Conservation (phyloP, 2,113 vertebrate species). For the Cyanoramphus novaezelandiae region DNA sequence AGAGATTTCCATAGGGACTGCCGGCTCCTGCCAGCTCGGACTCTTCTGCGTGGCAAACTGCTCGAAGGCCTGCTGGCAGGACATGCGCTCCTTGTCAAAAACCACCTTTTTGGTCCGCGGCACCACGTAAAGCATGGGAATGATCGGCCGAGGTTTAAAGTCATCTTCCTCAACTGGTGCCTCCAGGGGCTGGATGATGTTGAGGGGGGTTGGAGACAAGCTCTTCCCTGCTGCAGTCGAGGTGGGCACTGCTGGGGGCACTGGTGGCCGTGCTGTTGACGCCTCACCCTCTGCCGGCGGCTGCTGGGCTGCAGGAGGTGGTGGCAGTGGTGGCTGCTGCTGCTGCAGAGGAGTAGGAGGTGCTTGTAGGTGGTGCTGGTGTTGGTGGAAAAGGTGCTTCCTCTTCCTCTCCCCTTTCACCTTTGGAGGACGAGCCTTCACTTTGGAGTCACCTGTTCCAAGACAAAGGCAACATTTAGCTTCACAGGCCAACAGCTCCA, state of each 20-base stretch:
- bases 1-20: neutral
- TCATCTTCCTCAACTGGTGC: conserved; percentile 34
- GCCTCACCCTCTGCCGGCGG: neutral
- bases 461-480: neutral
- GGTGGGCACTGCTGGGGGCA: rapidly evolving
- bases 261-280: rapidly evolving
- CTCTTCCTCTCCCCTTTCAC: conserved; percentile 69
- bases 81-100: conserved; percentile 68
- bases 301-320: rapidly evolving
- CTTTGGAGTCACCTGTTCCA: conserved; percentile 63
- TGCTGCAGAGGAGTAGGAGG: neutral
- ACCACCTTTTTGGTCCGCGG: conserved; percentile 63
- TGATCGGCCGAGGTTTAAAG: conserved; percentile 68
- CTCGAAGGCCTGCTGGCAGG: conserved; percentile 85
- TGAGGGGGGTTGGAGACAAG: conserved; percentile 16
- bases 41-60: conserved; percentile 73
- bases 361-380: neutral
- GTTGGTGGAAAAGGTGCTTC: conserved; percentile 43
- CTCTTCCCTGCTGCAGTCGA: neutral
- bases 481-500: neutral
- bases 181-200: conserved; percentile 46
- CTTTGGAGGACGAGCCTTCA: conserved; percentile 52
- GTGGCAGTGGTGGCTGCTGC: neutral
- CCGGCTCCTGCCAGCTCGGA: conserved; percentile 14
- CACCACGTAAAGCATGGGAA: conserved; percentile 80